Percentiles rank a stretch among this genome's conserved stretches.
Evolutionary conservation across 2,113 vertebrate genomes (phyloP).

Genomic region (Tetrax tetrax): DNA sequence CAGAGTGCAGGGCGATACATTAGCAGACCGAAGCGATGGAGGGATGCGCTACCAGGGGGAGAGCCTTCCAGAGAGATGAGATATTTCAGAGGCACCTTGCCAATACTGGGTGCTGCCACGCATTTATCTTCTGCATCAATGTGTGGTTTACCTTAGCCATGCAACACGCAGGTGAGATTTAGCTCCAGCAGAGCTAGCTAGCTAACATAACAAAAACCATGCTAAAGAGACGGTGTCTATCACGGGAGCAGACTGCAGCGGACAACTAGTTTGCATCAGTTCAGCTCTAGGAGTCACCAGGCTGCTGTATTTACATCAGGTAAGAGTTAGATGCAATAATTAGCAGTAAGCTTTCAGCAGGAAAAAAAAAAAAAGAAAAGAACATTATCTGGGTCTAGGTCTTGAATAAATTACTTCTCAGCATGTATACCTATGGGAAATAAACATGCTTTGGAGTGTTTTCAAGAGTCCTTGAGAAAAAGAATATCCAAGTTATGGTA

Average conservation of each 20-base stretch:
- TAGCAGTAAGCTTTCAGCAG: neutral
- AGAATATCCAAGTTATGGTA: neutral
- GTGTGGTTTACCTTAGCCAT: neutral
- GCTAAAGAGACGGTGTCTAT: neutral
- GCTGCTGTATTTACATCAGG: neutral
- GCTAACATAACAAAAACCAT: neutral
- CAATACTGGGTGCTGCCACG: neutral
- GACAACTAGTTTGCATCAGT: neutral
- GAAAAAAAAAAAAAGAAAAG: neutral
- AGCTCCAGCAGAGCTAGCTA: neutral
- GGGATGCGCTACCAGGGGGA: rapidly evolving
- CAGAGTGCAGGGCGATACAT: rapidly evolving
- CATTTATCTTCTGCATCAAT: neutral
- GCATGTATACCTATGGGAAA: neutral
- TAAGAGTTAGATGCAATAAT: neutral
- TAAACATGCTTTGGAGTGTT: neutral
- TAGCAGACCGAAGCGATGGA: rapidly evolving
- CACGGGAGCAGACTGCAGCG: neutral
- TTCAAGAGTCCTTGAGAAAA: neutral
- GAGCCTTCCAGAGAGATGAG: neutral
- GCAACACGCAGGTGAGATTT: neutral
- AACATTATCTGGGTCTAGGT: neutral
- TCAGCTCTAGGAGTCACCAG: neutral
- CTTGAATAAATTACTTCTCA: neutral
- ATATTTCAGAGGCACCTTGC: neutral